Evolutionary conservation across 2,888 invertebrate species (phyloP), one percentile per base, ranked within the genome.

Genomic region (Caprella mutica): DNA sequence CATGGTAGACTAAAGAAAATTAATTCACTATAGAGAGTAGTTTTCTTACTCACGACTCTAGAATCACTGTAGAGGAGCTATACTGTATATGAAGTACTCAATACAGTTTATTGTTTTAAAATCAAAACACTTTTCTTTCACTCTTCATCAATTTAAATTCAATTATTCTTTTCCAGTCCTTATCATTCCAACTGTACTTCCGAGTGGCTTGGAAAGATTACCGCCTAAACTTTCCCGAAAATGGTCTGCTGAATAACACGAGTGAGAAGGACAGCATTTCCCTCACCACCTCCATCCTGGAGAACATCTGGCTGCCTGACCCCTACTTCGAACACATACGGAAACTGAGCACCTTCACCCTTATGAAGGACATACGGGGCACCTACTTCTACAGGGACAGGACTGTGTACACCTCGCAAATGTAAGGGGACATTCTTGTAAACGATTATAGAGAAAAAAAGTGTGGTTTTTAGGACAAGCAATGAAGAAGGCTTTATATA

Each of bases 371-470:
- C n/a, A 30, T 30, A 24, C 48, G 29, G 3, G 48, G 48, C 14
- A 14, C 29, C 23, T n/a, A 29, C n/a, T n/a, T 48, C 29, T 48
- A 3, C 27, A 48, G 27, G 14, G 29, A 48, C 48, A 26, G 17
- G 19, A 48, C 48, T 14, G 19, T 48, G n/a, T 48, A 48, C 19
- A 48, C 48, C 14, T 48, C 48, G n/a, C 17, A 26, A 12, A 14
- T 48, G 48, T 48, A 19, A 48, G 48, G n/a, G n/a, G 9, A 17
- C 19, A 38, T 38, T 38, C n/a, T n/a, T n/a, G n/a, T n/a, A n/a
- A n/a, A n/a, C n/a, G n/a, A n/a, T n/a, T n/a, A n/a, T n/a, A n/a
- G n/a, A n/a, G n/a, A n/a, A n/a, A n/a, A n/a, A n/a, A n/a, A n/a
- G n/a, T n/a, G n/a, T n/a, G n/a, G n/a, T n/a, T n/a, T n/a, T n/a